Evolutionary conservation across 1,140 invertebrate genomes (phyloP), one percentile per base, ranked within the genome.

Genomic region (Cyclargus thomasi): DNA sequence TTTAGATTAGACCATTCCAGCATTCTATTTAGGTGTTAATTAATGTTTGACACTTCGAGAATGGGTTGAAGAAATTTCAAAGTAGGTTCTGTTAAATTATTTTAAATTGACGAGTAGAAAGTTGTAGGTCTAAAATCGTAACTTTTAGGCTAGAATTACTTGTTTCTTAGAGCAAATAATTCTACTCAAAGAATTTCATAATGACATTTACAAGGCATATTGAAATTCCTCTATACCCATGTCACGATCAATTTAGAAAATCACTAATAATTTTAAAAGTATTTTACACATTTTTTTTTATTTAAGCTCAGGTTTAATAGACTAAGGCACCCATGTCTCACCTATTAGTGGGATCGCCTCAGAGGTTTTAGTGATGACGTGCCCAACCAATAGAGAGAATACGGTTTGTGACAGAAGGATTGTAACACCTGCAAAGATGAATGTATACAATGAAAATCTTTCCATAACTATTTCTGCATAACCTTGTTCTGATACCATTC

Each of bases 361-460:
- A 88, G 97, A 98, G 86, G 97, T 98, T 93, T 98, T 97, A 90
- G 98, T 98, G 92, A 99, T 97, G 87, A 97, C 95, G 94, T 98
- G 94, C 91, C 95, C 97, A 92, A 99, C 95, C 94, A 99, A 95
- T 92, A 99, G 94, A 92, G 98, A 98, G 94, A 99, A 99, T 92
- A 99, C 97, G 92, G 98, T 99, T 94, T 99, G 95, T 86, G 98
- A 99, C 92, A 99, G 97, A 91, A 99, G 95, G 93, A 99, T 99
- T 92, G 97, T 99, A 90, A 99, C 97, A 95, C 97, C 97, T 99
- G 96, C 82, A 96, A 96, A 93, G 94, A 92, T 84, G 74, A 89
- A 86, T 81, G 62, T 63, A 87, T 81, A 78, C 76, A 74, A 79
- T 80, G 67, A 85, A 81, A 74, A 74, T 67, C 70, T 79, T 73